A percentile compares a stretch with the other conserved stretches of the same genome.
Conservation (phyloP, 2,113 vertebrate species). For the Neogobius melanostomus region DNA sequence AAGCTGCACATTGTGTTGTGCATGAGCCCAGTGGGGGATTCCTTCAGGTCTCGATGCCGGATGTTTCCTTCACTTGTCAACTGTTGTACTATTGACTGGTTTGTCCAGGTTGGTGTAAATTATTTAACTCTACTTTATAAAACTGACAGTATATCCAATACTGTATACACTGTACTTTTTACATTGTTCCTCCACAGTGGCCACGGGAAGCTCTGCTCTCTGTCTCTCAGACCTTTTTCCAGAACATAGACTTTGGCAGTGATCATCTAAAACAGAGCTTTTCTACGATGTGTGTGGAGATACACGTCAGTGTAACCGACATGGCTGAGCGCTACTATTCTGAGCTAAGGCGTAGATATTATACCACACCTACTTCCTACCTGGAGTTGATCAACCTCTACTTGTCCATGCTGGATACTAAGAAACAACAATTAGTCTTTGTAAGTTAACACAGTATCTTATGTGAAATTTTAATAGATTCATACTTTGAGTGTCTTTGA, state of each 20-base stretch:
- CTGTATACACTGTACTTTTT: not conserved
- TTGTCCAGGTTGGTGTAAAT: conserved; percentile 77
- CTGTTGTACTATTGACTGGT: conserved; percentile 87
- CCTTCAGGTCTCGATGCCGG: conserved; percentile 83
- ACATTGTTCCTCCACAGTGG: conserved; percentile 65
- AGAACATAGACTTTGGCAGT: conserved; percentile 73
- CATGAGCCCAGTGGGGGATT: conserved; percentile 84
- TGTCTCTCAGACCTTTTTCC: conserved; percentile 82
- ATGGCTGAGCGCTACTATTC: conserved; percentile 82
- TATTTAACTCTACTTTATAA: not conserved
- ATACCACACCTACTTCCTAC: conserved; percentile 86
- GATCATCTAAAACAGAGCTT: conserved; percentile 78
- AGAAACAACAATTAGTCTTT: conserved; percentile 77
- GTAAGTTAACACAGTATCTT: conserved; percentile 57
- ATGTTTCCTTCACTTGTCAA: conserved; percentile 89
- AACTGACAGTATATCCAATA: not conserved
- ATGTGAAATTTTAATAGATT: no score
- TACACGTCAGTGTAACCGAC: conserved; percentile 81
- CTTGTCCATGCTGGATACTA: conserved; percentile 79
- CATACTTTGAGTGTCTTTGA: not conserved
- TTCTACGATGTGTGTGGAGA: conserved; percentile 84
- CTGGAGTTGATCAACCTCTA: conserved; percentile 88
- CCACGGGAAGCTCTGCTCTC: conserved; percentile 84
- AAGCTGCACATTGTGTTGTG: conserved; percentile 85
- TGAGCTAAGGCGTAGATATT: conserved; percentile 82